Base-by-base conservation (phyloP, 2,888 invertebrate species). In the Mylabris sibirica region DNA sequence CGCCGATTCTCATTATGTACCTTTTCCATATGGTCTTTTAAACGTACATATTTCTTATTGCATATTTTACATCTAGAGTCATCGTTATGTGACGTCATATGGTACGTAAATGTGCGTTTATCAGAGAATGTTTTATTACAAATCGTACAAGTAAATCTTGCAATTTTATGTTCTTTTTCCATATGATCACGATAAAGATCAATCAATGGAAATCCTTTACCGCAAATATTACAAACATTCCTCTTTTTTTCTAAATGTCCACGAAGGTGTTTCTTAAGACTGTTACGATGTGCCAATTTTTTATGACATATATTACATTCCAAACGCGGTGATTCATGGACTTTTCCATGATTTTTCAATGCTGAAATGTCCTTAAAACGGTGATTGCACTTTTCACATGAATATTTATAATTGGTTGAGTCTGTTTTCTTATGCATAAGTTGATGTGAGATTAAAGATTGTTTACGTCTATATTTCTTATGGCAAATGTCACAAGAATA, bases 121-220 rank as follows among this genome's bases (percentile, higher is more conserved):
- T 12, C 11, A 12, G 11, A 3, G 20, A 53, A 53, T 11, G 53
- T 4, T 24, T 53, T 57, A 35, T 62, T 38, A 12, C 67, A 73
- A 20, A 72, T 22, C 9, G 73, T 65, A 38, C 77, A 77, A 22
- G 66, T 38, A 57, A 14, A 44, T 4, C 14, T 14, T 14, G 44
- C 14, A n/a, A n/a, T 44, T 14, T 44, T 11, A 6, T 44, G 44
- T n/a, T 44, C n/a, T 6, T 44, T n/a, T n/a, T 44, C 44, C n/a
- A n/a, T 44, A 6, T 44, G 44, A n/a, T 59, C 14, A 1, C 24
- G 14, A 5, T 14, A 17, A n/a, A 14, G 14, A 6, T 14, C 5
- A n/a, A 44, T 5, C 3, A 17, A 14, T 44, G 14, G 17, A 17
- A 44, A 44, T 14, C 44, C 44, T 44, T 17, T 3, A 17, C 44